Percentiles rank a stretch among this genome's conserved stretches.
Conservation (phyloP, 2,888 invertebrate genomes). For the Acholoe squamosa region DNA sequence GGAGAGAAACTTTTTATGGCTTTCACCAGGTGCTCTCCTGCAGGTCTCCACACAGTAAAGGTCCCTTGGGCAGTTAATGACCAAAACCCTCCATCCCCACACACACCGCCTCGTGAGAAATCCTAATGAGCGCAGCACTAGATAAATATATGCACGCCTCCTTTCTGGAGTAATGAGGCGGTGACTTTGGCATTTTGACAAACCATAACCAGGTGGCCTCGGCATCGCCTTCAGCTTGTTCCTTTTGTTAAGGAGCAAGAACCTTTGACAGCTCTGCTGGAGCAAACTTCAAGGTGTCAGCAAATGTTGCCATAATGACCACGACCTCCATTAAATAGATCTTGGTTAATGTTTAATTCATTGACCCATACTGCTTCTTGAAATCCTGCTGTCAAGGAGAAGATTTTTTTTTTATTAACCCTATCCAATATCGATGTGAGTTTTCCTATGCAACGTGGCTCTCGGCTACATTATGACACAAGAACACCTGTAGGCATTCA, state of each 20-base stretch:
- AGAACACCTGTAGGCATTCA: too few relatives aligned
- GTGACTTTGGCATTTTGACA: slow-evolving; percentile 3
- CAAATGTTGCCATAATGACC: background rate
- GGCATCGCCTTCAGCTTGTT: background rate
- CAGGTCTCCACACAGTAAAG: background rate
- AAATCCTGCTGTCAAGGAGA: too few relatives aligned
- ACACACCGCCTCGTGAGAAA: background rate
- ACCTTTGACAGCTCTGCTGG: background rate
- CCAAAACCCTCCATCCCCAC: background rate
- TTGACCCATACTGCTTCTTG: too few relatives aligned
- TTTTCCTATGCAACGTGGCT: too few relatives aligned
- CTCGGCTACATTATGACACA: too few relatives aligned
- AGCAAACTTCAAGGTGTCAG: background rate
- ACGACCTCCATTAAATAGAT: too few relatives aligned
- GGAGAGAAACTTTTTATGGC: too few relatives aligned
- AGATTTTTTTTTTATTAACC: too few relatives aligned
- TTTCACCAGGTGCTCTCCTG: too few relatives aligned
- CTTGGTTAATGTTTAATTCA: too few relatives aligned
- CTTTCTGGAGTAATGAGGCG: background rate
- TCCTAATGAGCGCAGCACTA: background rate
- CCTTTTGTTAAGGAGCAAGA: background rate
- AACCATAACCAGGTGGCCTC: slow-evolving; percentile 25
- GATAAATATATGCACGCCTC: background rate
- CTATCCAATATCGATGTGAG: too few relatives aligned
- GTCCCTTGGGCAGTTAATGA: background rate